Percentiles rank a stretch among this genome's conserved stretches.
These are phyloP conservation scores for Halictus rubicundus DNA, from an alignment of 1,140 invertebrate genomes.

Conservation along the genomic window DNA sequence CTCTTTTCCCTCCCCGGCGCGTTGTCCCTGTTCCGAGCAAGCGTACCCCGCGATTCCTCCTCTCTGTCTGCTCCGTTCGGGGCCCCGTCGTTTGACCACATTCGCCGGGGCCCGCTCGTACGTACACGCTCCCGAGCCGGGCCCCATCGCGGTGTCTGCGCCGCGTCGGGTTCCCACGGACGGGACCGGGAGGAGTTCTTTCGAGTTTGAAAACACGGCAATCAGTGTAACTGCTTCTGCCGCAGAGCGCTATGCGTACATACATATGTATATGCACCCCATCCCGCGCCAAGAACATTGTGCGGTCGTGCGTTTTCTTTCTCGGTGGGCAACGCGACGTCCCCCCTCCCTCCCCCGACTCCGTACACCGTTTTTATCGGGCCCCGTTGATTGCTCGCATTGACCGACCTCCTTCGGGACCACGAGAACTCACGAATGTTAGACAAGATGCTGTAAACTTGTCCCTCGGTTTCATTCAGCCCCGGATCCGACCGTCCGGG, in stretches of 20 bases:
- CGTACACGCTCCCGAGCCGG: constrained; percentile 46
- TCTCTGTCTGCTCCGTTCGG: constrained; percentile 41
- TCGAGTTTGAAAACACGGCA: constrained; percentile 78
- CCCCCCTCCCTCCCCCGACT: constrained; percentile 18
- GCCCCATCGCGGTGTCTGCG: constrained; percentile 64
- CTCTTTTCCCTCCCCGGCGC: constrained; percentile 56
- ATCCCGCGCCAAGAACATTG: constrained; percentile 50
- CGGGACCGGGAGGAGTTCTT: constrained; percentile 73
- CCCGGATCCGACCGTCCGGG: too few relatives aligned
- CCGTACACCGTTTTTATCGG: constrained; percentile 23
- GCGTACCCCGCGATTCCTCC: background rate
- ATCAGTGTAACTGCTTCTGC: constrained; percentile 77
- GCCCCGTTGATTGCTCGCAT: constrained; percentile 28
- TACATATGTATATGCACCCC: constrained; percentile 40
- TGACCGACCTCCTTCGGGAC: constrained; percentile 16
- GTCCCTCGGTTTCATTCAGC: background rate
- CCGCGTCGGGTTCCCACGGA: constrained; percentile 74
- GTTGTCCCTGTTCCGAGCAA: constrained; percentile 17
- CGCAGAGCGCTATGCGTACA: constrained; percentile 63
- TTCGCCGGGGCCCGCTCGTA: constrained; percentile 31
- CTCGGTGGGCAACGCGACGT: constrained; percentile 16
- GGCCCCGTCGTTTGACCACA: constrained; percentile 42
- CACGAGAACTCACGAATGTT: background rate
- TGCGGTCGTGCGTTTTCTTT: constrained; percentile 12
- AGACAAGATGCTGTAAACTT: constrained; percentile 9